A percentile compares a stretch with the other conserved stretches of the same genome.
phyloP scores from a whole-genome alignment of 2,113 vertebrate species.

The Phaethon lepturus region DNA sequence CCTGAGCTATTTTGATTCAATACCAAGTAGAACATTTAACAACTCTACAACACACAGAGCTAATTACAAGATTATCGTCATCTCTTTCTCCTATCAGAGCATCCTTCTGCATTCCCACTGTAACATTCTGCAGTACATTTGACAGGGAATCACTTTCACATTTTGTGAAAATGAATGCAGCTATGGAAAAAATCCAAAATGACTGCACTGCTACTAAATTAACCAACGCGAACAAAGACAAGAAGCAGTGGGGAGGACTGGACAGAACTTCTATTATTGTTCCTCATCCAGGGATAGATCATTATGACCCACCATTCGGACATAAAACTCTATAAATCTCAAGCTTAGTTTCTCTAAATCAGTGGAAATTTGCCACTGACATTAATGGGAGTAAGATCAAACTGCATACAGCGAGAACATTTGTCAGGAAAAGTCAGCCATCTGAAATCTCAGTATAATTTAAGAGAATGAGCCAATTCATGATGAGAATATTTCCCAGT shows the following conservation, averaged over 20 bases:
- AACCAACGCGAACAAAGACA: conserved; percentile 50
- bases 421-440: conserved; percentile 56
- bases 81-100: conserved; percentile 58
- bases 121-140: conserved; percentile 61
- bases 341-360: conserved; percentile 57
- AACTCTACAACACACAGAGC: conserved; percentile 63
- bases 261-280: conserved; percentile 59
- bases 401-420: conserved; percentile 39
- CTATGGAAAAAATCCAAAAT: conserved; percentile 68
- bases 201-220: conserved; percentile 45
- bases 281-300: conserved; percentile 51
- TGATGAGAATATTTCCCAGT: conserved; percentile 5
- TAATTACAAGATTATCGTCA: conserved; percentile 68
- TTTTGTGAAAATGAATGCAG: conserved; percentile 69
- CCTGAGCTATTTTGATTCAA: conserved; percentile 69
- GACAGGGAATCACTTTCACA: conserved; percentile 64
- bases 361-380: conserved; percentile 65
- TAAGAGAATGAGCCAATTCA: conserved; percentile 56
- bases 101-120: conserved; percentile 31
- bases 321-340: conserved; percentile 60
- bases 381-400: conserved; percentile 65
- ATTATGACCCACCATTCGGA: conserved; percentile 56
- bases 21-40: conserved; percentile 69
- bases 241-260: conserved; percentile 38
- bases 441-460: conserved; percentile 54